A percentile compares a stretch with the other conserved stretches of the same genome.
phyloP scores from a whole-genome alignment of 2,888 invertebrate species.

The Phania funesta region DNA sequence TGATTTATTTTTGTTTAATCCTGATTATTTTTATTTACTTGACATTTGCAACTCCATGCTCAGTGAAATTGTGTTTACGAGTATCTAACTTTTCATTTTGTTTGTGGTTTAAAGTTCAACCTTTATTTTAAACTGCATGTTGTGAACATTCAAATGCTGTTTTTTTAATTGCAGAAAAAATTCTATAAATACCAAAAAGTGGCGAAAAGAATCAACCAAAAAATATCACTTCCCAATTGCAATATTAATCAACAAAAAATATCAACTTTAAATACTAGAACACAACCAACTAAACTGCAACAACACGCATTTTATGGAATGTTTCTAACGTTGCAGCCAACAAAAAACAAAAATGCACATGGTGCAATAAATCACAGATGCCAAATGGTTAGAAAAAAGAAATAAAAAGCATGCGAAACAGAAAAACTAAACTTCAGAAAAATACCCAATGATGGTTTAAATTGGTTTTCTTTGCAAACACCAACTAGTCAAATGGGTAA shows the following conservation, averaged over 20 bases:
- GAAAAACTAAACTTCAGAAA: slow-evolving; percentile 27
- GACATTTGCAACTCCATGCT: no score
- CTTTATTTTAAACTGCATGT: slow-evolving; percentile 21
- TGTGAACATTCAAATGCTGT: not conserved
- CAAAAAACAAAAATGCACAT: slow-evolving; percentile 51
- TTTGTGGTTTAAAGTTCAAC: slow-evolving; percentile 6
- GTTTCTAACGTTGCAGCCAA: slow-evolving; percentile 1
- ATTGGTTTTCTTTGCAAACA: slow-evolving; percentile 47
- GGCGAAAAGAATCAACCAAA: not conserved
- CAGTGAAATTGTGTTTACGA: no score
- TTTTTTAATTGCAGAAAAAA: not conserved
- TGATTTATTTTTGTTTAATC: no score
- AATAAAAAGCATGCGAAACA: not conserved
- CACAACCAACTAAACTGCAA: slow-evolving; percentile 15
- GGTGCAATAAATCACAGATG: slow-evolving; percentile 64
- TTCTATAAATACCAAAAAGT: not conserved
- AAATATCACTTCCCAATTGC: slow-evolving; percentile 49
- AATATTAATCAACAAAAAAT: slow-evolving; percentile 59
- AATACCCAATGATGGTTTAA: slow-evolving; percentile 45
- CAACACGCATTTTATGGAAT: slow-evolving; percentile 8
- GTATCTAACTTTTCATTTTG: no score
- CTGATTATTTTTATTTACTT: no score
- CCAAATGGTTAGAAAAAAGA: slow-evolving; percentile 27
- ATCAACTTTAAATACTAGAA: slow-evolving; percentile 48
- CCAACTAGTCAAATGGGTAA: slow-evolving; percentile 34